These are phyloP conservation scores for Pipra filicauda DNA, from an alignment of 2,113 vertebrate species.

Conservation along the genomic window DNA sequence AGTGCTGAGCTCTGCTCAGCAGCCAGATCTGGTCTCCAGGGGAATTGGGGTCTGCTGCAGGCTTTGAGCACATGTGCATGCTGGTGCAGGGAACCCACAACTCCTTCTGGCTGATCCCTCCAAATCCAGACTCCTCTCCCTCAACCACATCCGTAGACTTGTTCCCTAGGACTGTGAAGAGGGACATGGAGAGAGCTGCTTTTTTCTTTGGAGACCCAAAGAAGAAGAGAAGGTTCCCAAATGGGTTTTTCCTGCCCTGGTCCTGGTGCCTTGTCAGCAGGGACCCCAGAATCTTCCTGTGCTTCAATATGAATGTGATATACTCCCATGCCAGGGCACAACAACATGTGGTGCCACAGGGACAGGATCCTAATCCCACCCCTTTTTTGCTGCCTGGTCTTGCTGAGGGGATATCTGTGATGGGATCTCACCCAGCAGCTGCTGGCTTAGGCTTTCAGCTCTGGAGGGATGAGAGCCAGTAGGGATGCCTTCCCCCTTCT, in stretches of 20 bases:
- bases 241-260: neutral
- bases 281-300: neutral
- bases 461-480: neutral
- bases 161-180: accelerated
- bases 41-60: neutral
- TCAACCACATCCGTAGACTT: neutral
- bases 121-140: neutral
- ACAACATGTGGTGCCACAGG: neutral
- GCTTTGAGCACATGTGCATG: neutral
- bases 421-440: neutral
- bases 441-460: neutral
- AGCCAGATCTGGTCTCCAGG: neutral
- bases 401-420: neutral
- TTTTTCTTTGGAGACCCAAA: neutral
- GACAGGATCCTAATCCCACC: neutral
- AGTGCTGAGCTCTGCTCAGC: neutral
- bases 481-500: neutral
- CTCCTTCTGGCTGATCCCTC: neutral
- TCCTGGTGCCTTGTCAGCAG: neutral
- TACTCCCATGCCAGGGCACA: neutral
- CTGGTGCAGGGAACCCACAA: neutral
- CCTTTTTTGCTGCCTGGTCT: neutral
- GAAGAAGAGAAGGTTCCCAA: neutral
- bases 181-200: neutral
- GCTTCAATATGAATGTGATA: accelerated